Percentiles rank a stretch among this genome's conserved stretches.
Evolutionary conservation across 2,797 vertebrate genomes (phyloP).

Genomic region (Moxostoma hubbsi): DNA sequence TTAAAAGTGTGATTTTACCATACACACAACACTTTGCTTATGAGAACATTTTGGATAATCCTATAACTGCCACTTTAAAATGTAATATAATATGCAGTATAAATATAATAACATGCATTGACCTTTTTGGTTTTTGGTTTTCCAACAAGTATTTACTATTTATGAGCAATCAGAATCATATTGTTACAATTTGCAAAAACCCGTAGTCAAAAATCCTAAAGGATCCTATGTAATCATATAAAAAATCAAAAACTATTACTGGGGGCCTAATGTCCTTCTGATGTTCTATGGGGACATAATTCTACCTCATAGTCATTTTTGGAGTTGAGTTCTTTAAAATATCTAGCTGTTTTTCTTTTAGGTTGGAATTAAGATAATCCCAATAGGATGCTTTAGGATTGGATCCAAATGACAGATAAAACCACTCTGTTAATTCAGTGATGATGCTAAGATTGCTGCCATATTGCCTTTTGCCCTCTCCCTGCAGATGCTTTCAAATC

Average conservation of each 20-base stretch:
- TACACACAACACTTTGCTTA: slow-evolving; percentile 15
- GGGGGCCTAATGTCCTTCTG: no score
- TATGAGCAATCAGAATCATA: not conserved
- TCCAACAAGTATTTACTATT: slow-evolving; percentile 6
- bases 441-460: slow-evolving; percentile 1
- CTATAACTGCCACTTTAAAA: slow-evolving; percentile 7
- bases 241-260: no score
- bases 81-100: not conserved
- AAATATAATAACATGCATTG: not conserved
- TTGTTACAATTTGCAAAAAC: not conserved
- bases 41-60: not conserved
- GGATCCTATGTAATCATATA: no score
- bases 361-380: no score
- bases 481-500: slow-evolving; percentile 30
- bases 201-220: no score
- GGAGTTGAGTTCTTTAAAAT: no score
- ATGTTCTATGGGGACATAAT: no score
- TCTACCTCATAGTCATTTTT: no score
- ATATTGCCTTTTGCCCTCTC: slow-evolving; percentile 12
- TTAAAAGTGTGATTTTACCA: slow-evolving; percentile 23
- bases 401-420: not conserved
- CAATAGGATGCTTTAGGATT: no score
- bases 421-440: not conserved
- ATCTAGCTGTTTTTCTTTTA: no score
- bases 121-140: not conserved